These are phyloP conservation scores for Bombus affinis DNA, from an alignment of 1,140 invertebrate genomes.

Conservation along the genomic window DNA sequence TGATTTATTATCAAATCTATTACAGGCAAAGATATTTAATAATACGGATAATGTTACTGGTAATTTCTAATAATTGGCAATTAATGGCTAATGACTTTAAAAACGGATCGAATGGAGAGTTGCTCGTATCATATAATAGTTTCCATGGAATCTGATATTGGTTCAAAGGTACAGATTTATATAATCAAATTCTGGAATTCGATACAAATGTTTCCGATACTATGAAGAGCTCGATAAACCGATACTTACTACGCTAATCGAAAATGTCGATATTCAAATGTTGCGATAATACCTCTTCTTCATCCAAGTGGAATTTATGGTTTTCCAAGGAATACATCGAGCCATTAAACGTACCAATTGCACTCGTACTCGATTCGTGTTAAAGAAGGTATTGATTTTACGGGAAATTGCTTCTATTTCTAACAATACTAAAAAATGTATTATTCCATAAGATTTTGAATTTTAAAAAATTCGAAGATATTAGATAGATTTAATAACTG, in stretches of 20 bases:
- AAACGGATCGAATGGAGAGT: neutral
- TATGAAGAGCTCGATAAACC: slow-evolving; percentile 13
- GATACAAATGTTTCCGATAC: slow-evolving; percentile 13
- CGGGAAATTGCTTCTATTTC: neutral
- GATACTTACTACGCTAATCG: slow-evolving; percentile 11
- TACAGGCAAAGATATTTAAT: no score
- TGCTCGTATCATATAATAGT: neutral
- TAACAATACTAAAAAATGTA: neutral
- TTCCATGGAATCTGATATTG: neutral
- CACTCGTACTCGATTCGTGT: no score
- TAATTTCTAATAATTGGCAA: no score
- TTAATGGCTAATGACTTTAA: neutral
- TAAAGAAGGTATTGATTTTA: neutral
- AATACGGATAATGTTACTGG: no score
- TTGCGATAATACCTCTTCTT: neutral
- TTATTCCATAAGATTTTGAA: neutral
- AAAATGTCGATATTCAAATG: slow-evolving; percentile 32
- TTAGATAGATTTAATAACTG: neutral
- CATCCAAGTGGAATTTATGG: neutral
- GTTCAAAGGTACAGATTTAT: neutral
- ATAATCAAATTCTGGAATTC: slow-evolving; percentile 17
- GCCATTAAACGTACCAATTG: neutral
- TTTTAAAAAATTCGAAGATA: neutral
- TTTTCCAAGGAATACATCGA: neutral
- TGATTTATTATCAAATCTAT: no score